Base-by-base conservation (phyloP, 2,113 vertebrate species). In the Manacus vitellinus region DNA sequence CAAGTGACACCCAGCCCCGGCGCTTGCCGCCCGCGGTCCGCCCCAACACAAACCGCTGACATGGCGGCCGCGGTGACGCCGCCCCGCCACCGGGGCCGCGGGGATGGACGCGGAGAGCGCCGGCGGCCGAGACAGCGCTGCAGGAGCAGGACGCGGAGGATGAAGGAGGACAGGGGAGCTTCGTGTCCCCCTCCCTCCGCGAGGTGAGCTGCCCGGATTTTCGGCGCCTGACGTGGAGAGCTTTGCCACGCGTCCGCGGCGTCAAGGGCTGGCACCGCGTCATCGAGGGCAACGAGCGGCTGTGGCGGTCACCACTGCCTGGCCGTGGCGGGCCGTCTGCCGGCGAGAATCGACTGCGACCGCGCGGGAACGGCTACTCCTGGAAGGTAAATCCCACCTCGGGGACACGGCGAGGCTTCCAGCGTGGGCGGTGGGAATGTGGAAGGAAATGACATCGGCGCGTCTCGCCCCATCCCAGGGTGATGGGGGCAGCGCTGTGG, bases 231-330 rank as follows among this genome's bases (percentile, higher is more conserved):
- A 99, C 70, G 31, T 98, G 0, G 88, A 25, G 84, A 99, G 99
- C 70, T 94, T 99, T 98, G 98, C 92, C 97, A 56, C 7, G 99
- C 99, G 18, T 94, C 98, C 0, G 28, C 82, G 70, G 98, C 98
- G 8, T 99, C 96, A 97, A 68, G 61, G 95, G 92, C 49, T 99
- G 99, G 99, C 97, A 98, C 68, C 7, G 39, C n/a, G 74, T 94
- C 39, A 98, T 99, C 78, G 97, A 98, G 51, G 65, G 93, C 58
- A 98, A 65, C 85, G 98, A 99, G 68, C 62, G 82, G 39, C 94
- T 99, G 33, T 99, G 99, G 99, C 97, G 98, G 92, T n/a, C 95
- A 65, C 20, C 98, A 98, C 88, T 99, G 99, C 85, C 90, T 98
- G 90, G 96, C 89, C 43, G 65, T 97, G 71, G 71, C 82, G 98